These are phyloP conservation scores for Otolemur crassicaudatus DNA, from an alignment of 2,797 vertebrate genomes.

Conservation along the genomic window DNA sequence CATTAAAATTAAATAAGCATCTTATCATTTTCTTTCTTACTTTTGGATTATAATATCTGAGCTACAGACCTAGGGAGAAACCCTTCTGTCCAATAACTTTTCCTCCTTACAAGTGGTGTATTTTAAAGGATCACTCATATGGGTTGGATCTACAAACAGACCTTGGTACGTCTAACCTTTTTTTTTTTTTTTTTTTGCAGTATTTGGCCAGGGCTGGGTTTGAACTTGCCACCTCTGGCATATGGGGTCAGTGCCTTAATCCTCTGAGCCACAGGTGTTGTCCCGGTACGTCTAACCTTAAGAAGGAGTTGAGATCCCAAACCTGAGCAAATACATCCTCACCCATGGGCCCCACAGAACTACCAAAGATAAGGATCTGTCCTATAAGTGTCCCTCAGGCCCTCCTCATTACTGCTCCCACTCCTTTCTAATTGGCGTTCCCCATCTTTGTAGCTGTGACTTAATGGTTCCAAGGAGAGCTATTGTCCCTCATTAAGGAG, in stretches of 20 bases:
- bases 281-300: not conserved
- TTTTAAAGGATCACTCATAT: not conserved
- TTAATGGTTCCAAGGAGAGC: constrained; percentile 57
- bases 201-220: too few relatives aligned
- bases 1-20: not conserved
- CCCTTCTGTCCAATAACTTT: not conserved
- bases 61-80: not conserved
- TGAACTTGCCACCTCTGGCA: too few relatives aligned
- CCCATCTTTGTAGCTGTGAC: constrained; percentile 52
- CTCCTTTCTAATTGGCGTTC: constrained; percentile 72
- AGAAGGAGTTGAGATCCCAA: constrained; percentile 39
- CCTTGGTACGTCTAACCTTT: not conserved
- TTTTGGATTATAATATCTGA: not conserved
- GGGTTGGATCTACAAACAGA: not conserved
- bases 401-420: constrained; percentile 16
- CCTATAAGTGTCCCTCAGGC: not conserved
- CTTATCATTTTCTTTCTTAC: constrained; percentile 19
- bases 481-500: constrained; percentile 74
- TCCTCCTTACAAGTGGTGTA: not conserved
- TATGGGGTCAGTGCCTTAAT: too few relatives aligned
- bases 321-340: not conserved
- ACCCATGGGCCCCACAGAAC: not conserved
- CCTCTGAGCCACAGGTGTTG: too few relatives aligned
- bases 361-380: constrained; percentile 34
- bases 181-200: too few relatives aligned